Evolutionary conservation across 2,888 invertebrate genomes (phyloP), one percentile per base, ranked within the genome.

Genomic region (Ramazzottius varieornatus): DNA sequence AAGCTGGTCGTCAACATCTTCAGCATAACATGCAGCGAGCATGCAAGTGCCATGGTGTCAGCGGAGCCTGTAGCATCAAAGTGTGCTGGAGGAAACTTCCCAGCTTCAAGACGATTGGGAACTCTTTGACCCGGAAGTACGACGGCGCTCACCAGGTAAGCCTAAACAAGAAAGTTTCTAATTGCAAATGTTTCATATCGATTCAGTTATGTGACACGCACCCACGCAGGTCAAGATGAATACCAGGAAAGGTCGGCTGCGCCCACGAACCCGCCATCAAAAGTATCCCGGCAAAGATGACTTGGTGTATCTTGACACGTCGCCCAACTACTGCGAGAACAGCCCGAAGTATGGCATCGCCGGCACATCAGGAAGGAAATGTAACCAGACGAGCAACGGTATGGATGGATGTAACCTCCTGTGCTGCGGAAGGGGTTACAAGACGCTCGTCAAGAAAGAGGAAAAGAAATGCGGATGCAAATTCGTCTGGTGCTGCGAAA

Each of bases 11-110:
- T 76, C 71, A 79, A 79, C 73, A 76, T 4, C 72, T 79, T 32
- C 75, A 76, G 68, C 82, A 84, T 32, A 81, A 84, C 67, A 86
- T 89, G 86, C 85, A 88, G 73, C 81, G 86, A 54, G 83, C 87
- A 32, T 91, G 91, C 80, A 91, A 91, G 75, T 91, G 91, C 72
- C 90, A 91, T 75, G 90, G 91, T 32, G 88, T 91, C 80, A 89
- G 89, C 0, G 90, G 89, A 0, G 89, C 89, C 1, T 91, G 91
- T 77, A 87, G 88, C 54, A 83, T 88, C 69, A 82, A 86, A 64
- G 88, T 90, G 4, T 91, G 91, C 75, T 91, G 91, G 91, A 81
- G 88, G 69, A 83, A 85, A 67, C 78, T 91, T 71, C 84, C 86
- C 1, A 80, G 83, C 46, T 84, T 91, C 72, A 78, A 86, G 33